Conservation (phyloP, 2,113 vertebrate genomes). For the Rhinolophus ferrumequinum region DNA sequence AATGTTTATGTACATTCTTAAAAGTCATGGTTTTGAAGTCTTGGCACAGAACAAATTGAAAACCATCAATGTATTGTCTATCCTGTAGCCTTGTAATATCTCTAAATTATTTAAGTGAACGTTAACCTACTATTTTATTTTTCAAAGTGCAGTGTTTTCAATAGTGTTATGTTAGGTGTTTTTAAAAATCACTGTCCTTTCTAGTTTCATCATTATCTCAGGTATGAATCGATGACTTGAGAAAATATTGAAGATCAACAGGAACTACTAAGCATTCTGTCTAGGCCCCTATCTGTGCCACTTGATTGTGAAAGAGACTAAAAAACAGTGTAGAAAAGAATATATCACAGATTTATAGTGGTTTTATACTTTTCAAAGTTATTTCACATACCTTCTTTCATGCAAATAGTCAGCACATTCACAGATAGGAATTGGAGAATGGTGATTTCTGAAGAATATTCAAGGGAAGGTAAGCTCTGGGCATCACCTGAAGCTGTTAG, state of each 20-base stretch:
- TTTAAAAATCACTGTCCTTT: conserved; percentile 18
- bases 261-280: not conserved
- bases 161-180: not conserved
- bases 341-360: not conserved
- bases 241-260: not conserved
- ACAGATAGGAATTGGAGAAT: not conserved
- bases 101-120: conserved; percentile 49
- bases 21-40: not conserved
- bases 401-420: not conserved
- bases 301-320: not conserved
- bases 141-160: not conserved
- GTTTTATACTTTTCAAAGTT: not conserved
- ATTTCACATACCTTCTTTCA: not conserved
- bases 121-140: conserved; percentile 24
- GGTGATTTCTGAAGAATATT: not conserved
- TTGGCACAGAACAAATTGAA: not conserved
- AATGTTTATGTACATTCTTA: conserved; percentile 34
- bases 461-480: not conserved
- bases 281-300: not conserved
- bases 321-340: not conserved
- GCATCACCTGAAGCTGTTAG: not conserved
- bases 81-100: not conserved
- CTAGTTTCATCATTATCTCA: not conserved
- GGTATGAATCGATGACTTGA: not conserved
- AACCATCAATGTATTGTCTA: not conserved